Percentiles rank a stretch among this genome's conserved stretches.
These are phyloP conservation scores for Peromyscus eremicus DNA, from an alignment of 2,797 vertebrate species.

Conservation along the genomic window DNA sequence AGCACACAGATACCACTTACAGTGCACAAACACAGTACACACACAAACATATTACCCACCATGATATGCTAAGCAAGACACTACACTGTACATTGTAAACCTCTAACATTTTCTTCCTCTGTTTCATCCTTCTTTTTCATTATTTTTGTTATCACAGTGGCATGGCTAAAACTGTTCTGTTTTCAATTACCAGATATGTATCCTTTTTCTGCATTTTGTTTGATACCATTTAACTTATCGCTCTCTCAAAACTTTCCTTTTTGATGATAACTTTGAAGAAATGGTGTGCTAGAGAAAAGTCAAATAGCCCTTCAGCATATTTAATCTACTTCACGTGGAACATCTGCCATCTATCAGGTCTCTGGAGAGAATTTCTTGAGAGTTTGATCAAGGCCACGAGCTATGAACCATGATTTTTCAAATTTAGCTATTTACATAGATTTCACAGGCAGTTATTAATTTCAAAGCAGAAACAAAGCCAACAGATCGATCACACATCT, in stretches of 20 bases:
- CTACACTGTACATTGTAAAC: not conserved
- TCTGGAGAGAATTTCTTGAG: not conserved
- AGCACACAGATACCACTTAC: not conserved
- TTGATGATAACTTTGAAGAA: conserved; percentile 21
- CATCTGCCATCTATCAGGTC: not conserved
- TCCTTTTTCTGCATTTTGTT: not conserved
- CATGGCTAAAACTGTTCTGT: not conserved
- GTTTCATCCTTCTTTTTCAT: not conserved
- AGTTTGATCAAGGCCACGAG: not conserved
- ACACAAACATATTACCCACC: not conserved
- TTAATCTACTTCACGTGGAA: not conserved
- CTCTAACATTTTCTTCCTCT: not conserved
- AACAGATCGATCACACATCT: not conserved
- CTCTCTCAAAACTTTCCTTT: not conserved
- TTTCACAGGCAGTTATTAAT: not conserved
- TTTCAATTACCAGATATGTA: not conserved
- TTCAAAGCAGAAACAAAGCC: conserved; percentile 18
- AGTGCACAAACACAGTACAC: not conserved
- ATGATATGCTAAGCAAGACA: not conserved
- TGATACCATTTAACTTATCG: not conserved
- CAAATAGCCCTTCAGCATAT: not conserved
- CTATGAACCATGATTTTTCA: not conserved
- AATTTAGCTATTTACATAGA: not conserved
- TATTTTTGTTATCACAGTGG: not conserved
- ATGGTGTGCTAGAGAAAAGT: not conserved